phyloP scores from a whole-genome alignment of 2,113 vertebrate genomes.

The Furnarius figulus region DNA sequence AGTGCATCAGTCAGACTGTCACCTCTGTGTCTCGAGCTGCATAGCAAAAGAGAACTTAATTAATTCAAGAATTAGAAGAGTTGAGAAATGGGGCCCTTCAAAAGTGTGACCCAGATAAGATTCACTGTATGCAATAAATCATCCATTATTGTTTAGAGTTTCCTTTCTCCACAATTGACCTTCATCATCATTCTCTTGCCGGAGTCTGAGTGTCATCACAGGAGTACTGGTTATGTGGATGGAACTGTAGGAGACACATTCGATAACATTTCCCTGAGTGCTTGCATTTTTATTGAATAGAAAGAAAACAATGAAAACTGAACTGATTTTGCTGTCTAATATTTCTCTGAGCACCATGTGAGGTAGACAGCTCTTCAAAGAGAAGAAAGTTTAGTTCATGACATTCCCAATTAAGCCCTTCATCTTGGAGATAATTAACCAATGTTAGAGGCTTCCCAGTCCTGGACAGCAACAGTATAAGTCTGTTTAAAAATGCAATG shows the following conservation, averaged over 20 bases:
- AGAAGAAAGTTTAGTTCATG: constrained; percentile 60
- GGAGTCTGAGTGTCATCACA: constrained; percentile 46
- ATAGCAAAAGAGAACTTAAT: constrained; percentile 62
- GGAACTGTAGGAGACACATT: constrained; percentile 3
- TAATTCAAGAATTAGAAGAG: constrained; percentile 71
- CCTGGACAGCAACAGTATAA: constrained; percentile 27
- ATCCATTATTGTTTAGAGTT: constrained; percentile 65
- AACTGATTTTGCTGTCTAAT: constrained; percentile 54
- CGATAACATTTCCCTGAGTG: constrained; percentile 17
- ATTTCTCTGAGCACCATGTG: constrained; percentile 66
- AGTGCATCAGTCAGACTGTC: constrained; percentile 67
- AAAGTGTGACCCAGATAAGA: constrained; percentile 54
- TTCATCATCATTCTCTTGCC: constrained; percentile 63
- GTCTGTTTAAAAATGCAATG: neutral
- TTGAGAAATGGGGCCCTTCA: constrained; percentile 53
- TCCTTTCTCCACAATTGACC: constrained; percentile 67
- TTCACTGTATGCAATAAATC: constrained; percentile 39
- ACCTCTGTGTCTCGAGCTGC: constrained; percentile 32
- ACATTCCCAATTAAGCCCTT: constrained; percentile 59
- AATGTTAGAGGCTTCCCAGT: constrained; percentile 49
- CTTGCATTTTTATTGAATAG: constrained; percentile 45
- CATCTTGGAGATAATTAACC: constrained; percentile 58
- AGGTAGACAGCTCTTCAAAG: constrained; percentile 64
- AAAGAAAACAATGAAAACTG: constrained; percentile 63
- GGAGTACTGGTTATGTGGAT: constrained; percentile 40